Conservation (phyloP, 2,797 vertebrate species). For the Leptodactylus fallax region DNA sequence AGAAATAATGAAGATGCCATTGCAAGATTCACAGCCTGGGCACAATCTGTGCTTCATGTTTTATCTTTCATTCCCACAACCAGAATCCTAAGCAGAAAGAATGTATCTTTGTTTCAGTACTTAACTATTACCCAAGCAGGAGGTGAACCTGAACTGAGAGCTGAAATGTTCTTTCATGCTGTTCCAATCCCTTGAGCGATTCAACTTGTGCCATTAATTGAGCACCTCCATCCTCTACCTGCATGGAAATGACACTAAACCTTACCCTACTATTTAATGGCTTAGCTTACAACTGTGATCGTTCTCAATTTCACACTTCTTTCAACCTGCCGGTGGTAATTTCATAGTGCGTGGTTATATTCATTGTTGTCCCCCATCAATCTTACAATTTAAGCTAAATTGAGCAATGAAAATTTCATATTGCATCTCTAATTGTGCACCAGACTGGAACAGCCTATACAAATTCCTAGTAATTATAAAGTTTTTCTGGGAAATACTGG, state of each 20-base stretch:
- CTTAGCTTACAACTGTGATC: conserved; percentile 54
- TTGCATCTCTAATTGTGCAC: conserved; percentile 78
- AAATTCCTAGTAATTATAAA: conserved; percentile 81
- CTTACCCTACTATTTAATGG: conserved; percentile 54
- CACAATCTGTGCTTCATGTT: conserved; percentile 44
- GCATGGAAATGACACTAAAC: conserved; percentile 55
- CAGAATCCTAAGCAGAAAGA: conserved; percentile 41
- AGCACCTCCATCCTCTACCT: conserved; percentile 57
- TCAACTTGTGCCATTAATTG: conserved; percentile 58
- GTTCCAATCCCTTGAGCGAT: conserved; percentile 57
- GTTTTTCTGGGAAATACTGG: conserved; percentile 78
- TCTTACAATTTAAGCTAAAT: conserved; percentile 79
- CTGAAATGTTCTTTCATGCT: conserved; percentile 62
- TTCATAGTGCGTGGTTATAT: conserved; percentile 69
- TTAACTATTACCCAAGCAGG: conserved; percentile 57
- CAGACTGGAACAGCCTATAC: conserved; percentile 80
- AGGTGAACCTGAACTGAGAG: conserved; percentile 58
- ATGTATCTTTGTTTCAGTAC: conserved; percentile 55
- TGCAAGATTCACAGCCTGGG: conserved; percentile 1
- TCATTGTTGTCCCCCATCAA: conserved; percentile 72
- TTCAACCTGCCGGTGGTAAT: conserved; percentile 69
- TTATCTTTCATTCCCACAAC: conserved; percentile 47
- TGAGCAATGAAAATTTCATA: conserved; percentile 80
- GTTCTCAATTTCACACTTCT: conserved; percentile 66
- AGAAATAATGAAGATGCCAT: conserved; percentile 5